Conservation (phyloP, 1,140 invertebrate genomes). For the Akabosia matsudoensis region DNA sequence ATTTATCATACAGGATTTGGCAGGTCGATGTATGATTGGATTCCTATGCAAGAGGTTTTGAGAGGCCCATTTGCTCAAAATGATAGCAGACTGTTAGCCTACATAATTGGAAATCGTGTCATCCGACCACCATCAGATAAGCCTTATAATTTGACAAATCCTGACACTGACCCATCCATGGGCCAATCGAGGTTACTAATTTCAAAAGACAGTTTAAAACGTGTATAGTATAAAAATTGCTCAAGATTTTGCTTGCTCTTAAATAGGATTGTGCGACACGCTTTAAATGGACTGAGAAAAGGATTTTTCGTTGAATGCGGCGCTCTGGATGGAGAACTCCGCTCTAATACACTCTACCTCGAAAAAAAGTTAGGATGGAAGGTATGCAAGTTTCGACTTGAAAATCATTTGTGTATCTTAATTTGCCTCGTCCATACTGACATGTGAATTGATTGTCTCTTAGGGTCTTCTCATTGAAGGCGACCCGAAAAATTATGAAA, state of each 20-base stretch:
- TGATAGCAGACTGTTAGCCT: constrained; percentile 37
- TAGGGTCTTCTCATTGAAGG: constrained; percentile 52
- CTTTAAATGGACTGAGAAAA: constrained; percentile 43
- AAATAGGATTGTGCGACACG: constrained; percentile 33
- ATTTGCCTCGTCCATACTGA: too few species aligned
- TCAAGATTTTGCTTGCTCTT: background rate
- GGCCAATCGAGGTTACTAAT: constrained; percentile 42
- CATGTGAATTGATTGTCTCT: background rate
- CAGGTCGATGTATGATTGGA: background rate
- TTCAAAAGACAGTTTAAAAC: too few species aligned
- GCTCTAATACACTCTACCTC: constrained; percentile 43
- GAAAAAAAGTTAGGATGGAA: constrained; percentile 43
- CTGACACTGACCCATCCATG: constrained; percentile 41
- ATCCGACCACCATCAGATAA: constrained; percentile 30
- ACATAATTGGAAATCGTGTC: constrained; percentile 33
- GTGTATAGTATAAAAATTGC: too few species aligned
- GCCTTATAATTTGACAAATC: constrained; percentile 34
- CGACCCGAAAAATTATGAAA: constrained; percentile 50
- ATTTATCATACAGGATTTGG: background rate
- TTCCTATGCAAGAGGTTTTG: constrained; percentile 38
- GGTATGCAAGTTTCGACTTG: constrained; percentile 23
- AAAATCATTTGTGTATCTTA: too few species aligned
- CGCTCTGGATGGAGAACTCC: constrained; percentile 48
- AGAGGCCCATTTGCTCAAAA: constrained; percentile 39
- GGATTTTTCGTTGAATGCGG: constrained; percentile 50